Conservation (phyloP, 2,888 invertebrate genomes). For the Acronicta alni region DNA sequence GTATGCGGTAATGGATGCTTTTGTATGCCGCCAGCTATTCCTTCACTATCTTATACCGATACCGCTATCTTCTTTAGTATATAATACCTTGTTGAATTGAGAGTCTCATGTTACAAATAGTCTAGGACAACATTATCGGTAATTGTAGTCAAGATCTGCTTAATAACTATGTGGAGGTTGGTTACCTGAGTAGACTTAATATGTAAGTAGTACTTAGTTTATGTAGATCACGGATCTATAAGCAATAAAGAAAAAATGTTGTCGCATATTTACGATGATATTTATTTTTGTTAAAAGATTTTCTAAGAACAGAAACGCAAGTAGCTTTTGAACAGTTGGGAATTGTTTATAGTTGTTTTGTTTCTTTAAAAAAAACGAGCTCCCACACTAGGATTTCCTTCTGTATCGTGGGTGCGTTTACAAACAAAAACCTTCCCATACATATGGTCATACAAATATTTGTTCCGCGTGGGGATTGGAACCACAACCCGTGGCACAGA, state of each 20-base stretch:
- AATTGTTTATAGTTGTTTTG: too few relatives aligned
- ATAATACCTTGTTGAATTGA: conserved; percentile 10
- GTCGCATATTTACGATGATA: not conserved
- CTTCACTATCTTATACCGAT: conserved; percentile 31
- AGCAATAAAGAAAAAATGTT: not conserved
- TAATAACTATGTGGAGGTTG: not conserved
- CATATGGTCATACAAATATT: too few relatives aligned
- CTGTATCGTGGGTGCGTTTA: too few relatives aligned
- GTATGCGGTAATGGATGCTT: conserved; percentile 59
- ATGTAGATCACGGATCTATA: not conserved
- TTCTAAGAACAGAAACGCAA: conserved; percentile 13
- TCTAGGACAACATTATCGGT: conserved; percentile 5
- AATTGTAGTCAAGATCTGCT: conserved; percentile 5
- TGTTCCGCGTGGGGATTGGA: too few relatives aligned
- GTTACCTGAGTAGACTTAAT: not conserved
- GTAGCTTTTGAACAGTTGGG: conserved; percentile 15
- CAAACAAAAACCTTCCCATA: too few relatives aligned
- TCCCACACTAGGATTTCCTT: too few relatives aligned
- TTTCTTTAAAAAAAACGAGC: too few relatives aligned
- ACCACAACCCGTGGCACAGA: too few relatives aligned
- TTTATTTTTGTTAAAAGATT: not conserved
- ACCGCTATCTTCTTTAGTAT: conserved; percentile 19
- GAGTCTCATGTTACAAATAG: conserved; percentile 19
- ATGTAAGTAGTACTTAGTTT: not conserved
- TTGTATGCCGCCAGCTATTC: conserved; percentile 44